These are phyloP conservation scores for Enteromius afrohamiltoni DNA, from an alignment of 2,797 vertebrate genomes.

Conservation along the genomic window DNA sequence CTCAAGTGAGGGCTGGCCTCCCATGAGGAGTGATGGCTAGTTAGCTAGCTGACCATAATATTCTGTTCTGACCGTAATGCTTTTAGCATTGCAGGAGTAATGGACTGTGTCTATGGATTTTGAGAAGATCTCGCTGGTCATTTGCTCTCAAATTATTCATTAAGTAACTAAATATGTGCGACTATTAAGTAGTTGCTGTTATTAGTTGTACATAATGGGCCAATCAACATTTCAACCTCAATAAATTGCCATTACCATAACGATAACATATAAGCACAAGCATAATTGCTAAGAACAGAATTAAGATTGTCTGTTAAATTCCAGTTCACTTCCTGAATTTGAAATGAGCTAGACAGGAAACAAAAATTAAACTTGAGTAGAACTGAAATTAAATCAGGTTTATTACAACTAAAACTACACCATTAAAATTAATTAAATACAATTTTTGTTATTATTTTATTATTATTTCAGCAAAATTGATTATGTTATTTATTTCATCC, in stretches of 20 bases:
- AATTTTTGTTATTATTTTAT: no score
- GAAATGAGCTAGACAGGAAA: neutral
- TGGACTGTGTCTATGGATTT: constrained; percentile 10
- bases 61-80: constrained; percentile 27
- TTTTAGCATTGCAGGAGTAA: constrained; percentile 25
- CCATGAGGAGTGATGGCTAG: constrained; percentile 26
- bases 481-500: neutral
- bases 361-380: neutral
- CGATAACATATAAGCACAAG: constrained; percentile 17
- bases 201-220: constrained; percentile 27
- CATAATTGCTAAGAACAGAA: neutral
- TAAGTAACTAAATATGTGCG: constrained; percentile 26
- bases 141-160: constrained; percentile 30
- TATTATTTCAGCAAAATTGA: neutral
- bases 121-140: neutral
- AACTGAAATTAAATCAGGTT: neutral
- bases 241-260: constrained; percentile 20
- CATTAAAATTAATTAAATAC: neutral
- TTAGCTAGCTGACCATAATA: constrained; percentile 41
- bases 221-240: constrained; percentile 18
- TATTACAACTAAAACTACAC: neutral
- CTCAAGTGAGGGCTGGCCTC: constrained; percentile 44
- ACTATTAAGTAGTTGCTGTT: constrained; percentile 20
- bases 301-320: constrained; percentile 4
- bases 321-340: constrained; percentile 7